These are phyloP conservation scores for Hephaestus fuliginosus DNA, from an alignment of 2,797 vertebrate genomes.

Conservation along the genomic window DNA sequence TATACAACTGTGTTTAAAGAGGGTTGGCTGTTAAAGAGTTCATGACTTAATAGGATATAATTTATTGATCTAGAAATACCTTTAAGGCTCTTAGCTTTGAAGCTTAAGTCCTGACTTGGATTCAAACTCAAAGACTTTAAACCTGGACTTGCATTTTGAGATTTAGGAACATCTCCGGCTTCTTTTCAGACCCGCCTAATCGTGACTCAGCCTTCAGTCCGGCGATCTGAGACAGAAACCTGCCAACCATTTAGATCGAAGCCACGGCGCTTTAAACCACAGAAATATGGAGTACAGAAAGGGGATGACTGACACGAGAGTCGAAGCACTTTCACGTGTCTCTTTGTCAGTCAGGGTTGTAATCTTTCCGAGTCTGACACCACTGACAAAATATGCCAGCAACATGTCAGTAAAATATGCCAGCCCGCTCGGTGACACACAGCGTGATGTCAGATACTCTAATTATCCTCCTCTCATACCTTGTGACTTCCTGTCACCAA, in stretches of 20 bases:
- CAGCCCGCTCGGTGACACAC: conserved; percentile 12
- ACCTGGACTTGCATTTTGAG: background rate
- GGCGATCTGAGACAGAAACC: conserved; percentile 34
- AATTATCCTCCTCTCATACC: conserved; percentile 45
- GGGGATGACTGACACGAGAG: background rate
- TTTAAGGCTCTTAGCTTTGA: background rate
- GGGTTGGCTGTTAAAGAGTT: background rate
- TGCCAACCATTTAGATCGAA: conserved; percentile 26
- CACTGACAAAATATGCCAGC: conserved; percentile 36
- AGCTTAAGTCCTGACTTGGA: background rate
- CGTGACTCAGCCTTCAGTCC: conserved; percentile 43
- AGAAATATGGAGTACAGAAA: conserved; percentile 4
- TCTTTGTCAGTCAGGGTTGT: background rate
- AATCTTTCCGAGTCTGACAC: conserved; percentile 24
- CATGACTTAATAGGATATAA: background rate
- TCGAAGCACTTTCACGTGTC: background rate
- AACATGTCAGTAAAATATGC: conserved; percentile 25
- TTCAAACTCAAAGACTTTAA: conserved; percentile 18
- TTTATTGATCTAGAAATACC: background rate
- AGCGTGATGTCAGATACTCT: conserved; percentile 33
- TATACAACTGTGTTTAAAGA: background rate
- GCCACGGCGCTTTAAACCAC: conserved; percentile 6
- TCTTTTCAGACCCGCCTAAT: conserved; percentile 11
- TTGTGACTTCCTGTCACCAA: conserved; percentile 36
- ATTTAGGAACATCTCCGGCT: conserved; percentile 22